These are phyloP conservation scores for Drosophila kikkawai DNA, from an alignment of 1,140 invertebrate species.

Conservation along the genomic window DNA sequence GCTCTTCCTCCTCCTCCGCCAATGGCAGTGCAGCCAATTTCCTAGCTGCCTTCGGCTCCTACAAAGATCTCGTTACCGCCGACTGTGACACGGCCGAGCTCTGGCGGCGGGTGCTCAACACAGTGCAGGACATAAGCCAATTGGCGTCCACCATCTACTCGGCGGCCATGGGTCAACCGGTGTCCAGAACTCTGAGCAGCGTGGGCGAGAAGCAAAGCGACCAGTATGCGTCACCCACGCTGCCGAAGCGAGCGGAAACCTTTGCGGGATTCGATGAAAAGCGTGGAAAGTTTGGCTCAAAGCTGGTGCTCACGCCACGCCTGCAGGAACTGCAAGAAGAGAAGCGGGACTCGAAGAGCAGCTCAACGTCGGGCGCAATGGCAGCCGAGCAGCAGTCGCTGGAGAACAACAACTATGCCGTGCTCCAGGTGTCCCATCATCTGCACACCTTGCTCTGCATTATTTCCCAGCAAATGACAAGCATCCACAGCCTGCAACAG, in stretches of 20 bases:
- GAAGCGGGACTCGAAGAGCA: constrained; percentile 56
- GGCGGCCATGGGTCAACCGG: constrained; percentile 89
- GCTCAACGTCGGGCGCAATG: constrained; percentile 3
- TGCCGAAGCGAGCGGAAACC: constrained; percentile 96
- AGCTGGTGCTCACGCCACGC: constrained; percentile 68
- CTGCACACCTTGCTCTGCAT: constrained; percentile 93
- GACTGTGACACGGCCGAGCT: constrained; percentile 88
- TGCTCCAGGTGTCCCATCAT: constrained; percentile 91
- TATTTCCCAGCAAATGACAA: constrained; percentile 93
- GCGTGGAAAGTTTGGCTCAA: constrained; percentile 70
- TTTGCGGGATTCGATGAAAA: constrained; percentile 96
- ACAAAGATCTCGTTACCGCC: constrained; percentile 87
- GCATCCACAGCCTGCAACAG: constrained; percentile 90
- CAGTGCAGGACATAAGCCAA: constrained; percentile 88
- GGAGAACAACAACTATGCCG: constrained; percentile 90
- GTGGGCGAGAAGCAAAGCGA: constrained; percentile 95
- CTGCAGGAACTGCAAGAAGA: constrained; percentile 75
- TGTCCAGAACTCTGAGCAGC: constrained; percentile 94
- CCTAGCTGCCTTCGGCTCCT: constrained; percentile 85
- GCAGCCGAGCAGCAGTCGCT: constrained; percentile 47
- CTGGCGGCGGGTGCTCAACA: constrained; percentile 90
- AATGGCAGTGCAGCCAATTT: constrained; percentile 77
- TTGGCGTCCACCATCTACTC: constrained; percentile 90
- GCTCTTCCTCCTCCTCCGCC: background rate
- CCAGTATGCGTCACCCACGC: constrained; percentile 91